Evolutionary conservation across 1,140 invertebrate genomes (phyloP), one percentile per base, ranked within the genome.

Genomic region (Philopotamus ludificatus): DNA sequence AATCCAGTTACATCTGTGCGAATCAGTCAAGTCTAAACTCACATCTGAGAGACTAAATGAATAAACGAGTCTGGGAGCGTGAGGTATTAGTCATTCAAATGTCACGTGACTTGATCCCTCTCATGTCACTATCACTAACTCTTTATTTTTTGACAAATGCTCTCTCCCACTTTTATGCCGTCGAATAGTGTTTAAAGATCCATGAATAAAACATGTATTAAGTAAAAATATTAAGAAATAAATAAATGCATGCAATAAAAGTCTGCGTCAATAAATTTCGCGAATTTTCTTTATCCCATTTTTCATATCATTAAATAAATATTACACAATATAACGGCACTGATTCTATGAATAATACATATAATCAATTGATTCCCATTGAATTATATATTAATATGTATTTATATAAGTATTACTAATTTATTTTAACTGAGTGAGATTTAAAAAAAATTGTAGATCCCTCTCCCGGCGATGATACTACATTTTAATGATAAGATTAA

Each of bases 401-500:
- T 2, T 10, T 10, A 18, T 21, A 18, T 21, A 49, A 2, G 16
- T 20, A 8, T 45, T 45, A 15, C 16, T 16, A 16, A 8, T 16
- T 10, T 45, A 10, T 8, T 45, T 16, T 10, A 10, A 16, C 3
- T 10, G 18, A 45, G 18, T 45, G 8, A 54, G 3, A 26, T 28
- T 25, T 15, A 3, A 25, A 26, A 12, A 15, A 26, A 34, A 22
- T 2, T 39, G 53, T n/a, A 51, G 49, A n/a, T 51, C n/a, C 28
- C 26, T 53, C 42, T 53, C 12, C 16, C 23, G 2, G 16, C 49
- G 53, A 42, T 10, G 10, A 23, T 16, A 47, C 66, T 61, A 28
- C 51, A 68, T 60, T 64, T n/a, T 68, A 68, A 68, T 68, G 66
- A 68, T 58, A 62, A 68, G 66, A 68, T 68, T 68, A 68, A 64